These are phyloP conservation scores for Onychorhynchus coronatus DNA, from an alignment of 2,113 vertebrate species.

Conservation along the genomic window DNA sequence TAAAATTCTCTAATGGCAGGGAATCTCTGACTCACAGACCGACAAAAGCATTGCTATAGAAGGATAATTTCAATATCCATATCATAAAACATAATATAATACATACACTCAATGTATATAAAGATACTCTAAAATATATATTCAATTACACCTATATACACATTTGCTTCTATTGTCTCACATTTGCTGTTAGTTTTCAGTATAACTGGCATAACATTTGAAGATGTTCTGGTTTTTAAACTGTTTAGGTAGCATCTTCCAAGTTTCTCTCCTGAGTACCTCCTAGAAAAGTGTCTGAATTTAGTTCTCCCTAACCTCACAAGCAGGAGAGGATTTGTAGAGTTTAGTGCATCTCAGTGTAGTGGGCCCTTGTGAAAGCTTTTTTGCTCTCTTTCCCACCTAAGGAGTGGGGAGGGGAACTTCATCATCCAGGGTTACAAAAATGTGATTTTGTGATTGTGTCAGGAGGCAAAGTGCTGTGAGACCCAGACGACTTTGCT, in stretches of 20 bases:
- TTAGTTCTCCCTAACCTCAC: not conserved
- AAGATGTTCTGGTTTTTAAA: not conserved
- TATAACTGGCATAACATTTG: not conserved
- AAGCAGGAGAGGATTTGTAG: not conserved
- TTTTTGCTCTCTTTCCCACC: not conserved
- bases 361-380: not conserved
- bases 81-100: not conserved
- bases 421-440: not conserved
- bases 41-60: not conserved
- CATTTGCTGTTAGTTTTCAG: not conserved
- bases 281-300: not conserved
- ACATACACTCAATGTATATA: not conserved
- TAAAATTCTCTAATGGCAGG: not conserved
- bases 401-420: not conserved
- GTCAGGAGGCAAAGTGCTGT: not conserved
- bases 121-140: not conserved
- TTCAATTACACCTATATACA: not conserved
- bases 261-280: not conserved
- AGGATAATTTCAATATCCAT: not conserved
- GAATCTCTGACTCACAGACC: not conserved
- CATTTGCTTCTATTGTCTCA: not conserved
- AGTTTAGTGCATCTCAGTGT: not conserved
- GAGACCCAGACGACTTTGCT: not conserved
- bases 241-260: not conserved
- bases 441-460: not conserved